Base-by-base conservation (phyloP, 2,113 vertebrate species). In the Antechinus flavipes region DNA sequence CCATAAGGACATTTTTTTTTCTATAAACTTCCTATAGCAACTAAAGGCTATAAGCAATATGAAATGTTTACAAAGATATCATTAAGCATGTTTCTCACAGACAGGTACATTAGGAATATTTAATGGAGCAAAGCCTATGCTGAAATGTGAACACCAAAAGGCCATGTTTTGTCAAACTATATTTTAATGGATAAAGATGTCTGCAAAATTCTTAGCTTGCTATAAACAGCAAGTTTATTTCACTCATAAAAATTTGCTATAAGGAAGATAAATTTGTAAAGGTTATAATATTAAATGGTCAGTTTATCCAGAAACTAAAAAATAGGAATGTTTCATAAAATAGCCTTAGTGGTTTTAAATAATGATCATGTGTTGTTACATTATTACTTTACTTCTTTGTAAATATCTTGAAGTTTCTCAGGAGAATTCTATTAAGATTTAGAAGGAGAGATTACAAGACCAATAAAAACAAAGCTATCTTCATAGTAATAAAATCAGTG, bases 41-140 rank as follows among this genome's bases (percentile, higher is more conserved):
- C 97, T 97, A 95, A 91, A 94, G n/a, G 46, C 93, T 94, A 46
- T 91, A 97, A 97, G 96, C 56, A 97, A 97, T 97, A 94, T 19
- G 7, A 96, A 97, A 93, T 94, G 26, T 97, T 97, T 97, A 94
- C 94, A 55, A 95, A 76, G 93, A 92, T 96, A 30, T 76, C 89
- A 22, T 55, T 96, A 54, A 49, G 54, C 92, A 61, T 91, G 91
- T 97, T 84, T 97, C 91, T 93, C 95, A 97, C 12, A 23, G 94
- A 95, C 42, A 96, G 52, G 96, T 91, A 76, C 49, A 93, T 96
- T 97, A 94, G 97, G 95, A 92, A 92, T 96, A 91, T 93, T 97
- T 97, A 96, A 97, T 97, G 91, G 30, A 1, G 0, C 23, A 68
- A n/a, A 76, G 5, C 25, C 53, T 96, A 46, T 52, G 90, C 52